phyloP scores from a whole-genome alignment of 2,797 vertebrate species.

The Pseudomugil gertrudae region DNA sequence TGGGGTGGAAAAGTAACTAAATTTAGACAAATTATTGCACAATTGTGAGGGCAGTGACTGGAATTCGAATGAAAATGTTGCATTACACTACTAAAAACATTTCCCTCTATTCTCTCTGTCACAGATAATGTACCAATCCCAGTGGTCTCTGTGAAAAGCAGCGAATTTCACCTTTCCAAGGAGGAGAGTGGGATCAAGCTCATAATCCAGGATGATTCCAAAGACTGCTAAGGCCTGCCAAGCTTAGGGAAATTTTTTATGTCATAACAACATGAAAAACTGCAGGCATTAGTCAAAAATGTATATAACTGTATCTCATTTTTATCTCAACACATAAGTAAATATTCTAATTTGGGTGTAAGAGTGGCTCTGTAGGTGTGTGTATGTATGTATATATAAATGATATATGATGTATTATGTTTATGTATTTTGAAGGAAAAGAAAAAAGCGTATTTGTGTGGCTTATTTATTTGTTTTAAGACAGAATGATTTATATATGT shows the following conservation, averaged over 20 bases:
- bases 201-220: constrained; percentile 36
- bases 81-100: background rate
- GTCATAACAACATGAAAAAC: too few species aligned
- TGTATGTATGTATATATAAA: too few species aligned
- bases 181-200: constrained; percentile 69
- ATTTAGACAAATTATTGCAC: background rate
- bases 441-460: background rate
- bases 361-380: background rate
- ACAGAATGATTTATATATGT: background rate
- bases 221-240: background rate
- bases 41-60: background rate
- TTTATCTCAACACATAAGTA: background rate
- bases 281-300: background rate
- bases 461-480: background rate
- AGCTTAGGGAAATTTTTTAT: constrained; percentile 1
- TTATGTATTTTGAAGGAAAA: too few species aligned
- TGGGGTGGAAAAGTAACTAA: background rate
- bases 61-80: background rate
- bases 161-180: constrained; percentile 67
- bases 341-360: background rate
- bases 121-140: constrained; percentile 37
- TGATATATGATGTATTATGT: too few species aligned
- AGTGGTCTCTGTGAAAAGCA: constrained; percentile 6
- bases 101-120: constrained; percentile 5
- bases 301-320: background rate